These are phyloP conservation scores for Halocynthia roretzi DNA, from an alignment of 23 tunicate species.

Conservation along the genomic window DNA sequence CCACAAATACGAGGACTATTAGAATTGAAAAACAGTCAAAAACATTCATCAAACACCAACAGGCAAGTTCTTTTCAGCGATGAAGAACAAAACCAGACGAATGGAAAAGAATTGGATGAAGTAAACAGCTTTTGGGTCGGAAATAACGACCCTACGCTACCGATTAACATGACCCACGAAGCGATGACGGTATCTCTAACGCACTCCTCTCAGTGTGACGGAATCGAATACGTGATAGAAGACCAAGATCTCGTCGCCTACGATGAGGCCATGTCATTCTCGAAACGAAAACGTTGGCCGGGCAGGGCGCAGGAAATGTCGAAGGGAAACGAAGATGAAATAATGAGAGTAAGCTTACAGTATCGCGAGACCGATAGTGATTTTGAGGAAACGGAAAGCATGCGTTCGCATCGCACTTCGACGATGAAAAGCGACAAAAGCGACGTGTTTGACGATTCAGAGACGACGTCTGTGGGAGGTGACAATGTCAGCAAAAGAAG, in stretches of 20 bases:
- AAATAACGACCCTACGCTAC: not conserved
- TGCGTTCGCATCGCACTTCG: not conserved
- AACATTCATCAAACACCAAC: too few species aligned
- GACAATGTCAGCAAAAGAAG: too few species aligned
- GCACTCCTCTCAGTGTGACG: not conserved
- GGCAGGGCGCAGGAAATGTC: not conserved
- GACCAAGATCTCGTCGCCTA: conserved; percentile 10
- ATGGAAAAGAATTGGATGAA: not conserved
- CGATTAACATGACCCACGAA: not conserved
- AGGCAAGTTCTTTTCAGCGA: not conserved
- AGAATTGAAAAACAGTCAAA: too few species aligned
- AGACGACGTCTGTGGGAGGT: not conserved
- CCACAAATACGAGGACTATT: not conserved
- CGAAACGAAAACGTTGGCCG: not conserved
- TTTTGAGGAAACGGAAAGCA: not conserved
- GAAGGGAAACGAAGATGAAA: not conserved
- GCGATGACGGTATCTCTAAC: not conserved
- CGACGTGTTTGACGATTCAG: not conserved
- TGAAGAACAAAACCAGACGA: not conserved
- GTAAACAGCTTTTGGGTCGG: not conserved
- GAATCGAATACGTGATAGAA: conserved; percentile 1
- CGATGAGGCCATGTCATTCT: not conserved
- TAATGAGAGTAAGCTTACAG: not conserved
- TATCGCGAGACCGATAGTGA: not conserved
- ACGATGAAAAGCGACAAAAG: not conserved